Conservation (phyloP, 1,140 invertebrate genomes). For the Heterodera schachtii region DNA sequence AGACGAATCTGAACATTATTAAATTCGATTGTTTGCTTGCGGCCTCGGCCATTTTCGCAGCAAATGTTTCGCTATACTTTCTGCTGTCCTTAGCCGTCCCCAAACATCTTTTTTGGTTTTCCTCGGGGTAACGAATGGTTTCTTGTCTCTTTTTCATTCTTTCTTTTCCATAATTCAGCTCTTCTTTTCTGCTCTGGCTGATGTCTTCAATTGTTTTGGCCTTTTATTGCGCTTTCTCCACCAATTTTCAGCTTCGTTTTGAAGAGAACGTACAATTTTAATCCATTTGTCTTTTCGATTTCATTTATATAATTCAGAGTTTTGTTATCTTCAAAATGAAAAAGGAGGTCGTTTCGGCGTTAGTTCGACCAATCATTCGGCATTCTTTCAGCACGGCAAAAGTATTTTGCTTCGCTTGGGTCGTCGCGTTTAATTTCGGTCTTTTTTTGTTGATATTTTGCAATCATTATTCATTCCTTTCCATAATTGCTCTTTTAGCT, state of each 20-base stretch:
- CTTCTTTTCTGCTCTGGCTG: neutral
- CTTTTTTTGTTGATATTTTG: neutral
- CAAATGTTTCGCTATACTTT: neutral
- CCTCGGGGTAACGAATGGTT: neutral
- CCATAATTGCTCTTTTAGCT: neutral
- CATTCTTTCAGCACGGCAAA: neutral
- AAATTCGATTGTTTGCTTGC: constrained; percentile 8
- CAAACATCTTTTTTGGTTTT: neutral
- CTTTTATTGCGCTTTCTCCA: neutral
- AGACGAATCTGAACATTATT: neutral
- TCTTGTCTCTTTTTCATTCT: neutral
- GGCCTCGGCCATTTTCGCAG: neutral
- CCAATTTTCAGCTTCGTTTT: constrained; percentile 15
- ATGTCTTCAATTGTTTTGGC: neutral
- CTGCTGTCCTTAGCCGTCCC: neutral
- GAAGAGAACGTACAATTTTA: neutral
- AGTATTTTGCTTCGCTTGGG: neutral
- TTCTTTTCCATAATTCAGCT: neutral
- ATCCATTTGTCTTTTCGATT: neutral
- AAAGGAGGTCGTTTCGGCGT: neutral
- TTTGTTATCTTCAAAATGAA: neutral
- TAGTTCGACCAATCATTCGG: neutral
- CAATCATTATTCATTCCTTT: too few relatives aligned
- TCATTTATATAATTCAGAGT: neutral
- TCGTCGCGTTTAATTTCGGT: neutral